Percentiles rank a stretch among this genome's conserved stretches.
phyloP scores from a whole-genome alignment of 2,113 vertebrate species.

The Pristiophorus japonicus region DNA sequence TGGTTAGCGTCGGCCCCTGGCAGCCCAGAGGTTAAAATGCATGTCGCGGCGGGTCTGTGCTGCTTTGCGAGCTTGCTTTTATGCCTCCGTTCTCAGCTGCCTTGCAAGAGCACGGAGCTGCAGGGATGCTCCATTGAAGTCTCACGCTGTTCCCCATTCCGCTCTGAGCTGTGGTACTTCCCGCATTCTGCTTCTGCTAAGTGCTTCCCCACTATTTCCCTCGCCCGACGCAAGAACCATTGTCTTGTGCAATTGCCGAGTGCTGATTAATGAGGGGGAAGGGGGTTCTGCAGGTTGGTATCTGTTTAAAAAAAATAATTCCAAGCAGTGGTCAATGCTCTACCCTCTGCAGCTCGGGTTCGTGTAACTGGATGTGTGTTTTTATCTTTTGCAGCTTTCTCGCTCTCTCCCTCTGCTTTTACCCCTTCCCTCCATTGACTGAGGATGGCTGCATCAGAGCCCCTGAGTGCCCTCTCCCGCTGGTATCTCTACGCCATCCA shows the following conservation, averaged over 20 bases:
- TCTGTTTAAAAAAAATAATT: constrained; percentile 32
- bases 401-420: constrained; percentile 39
- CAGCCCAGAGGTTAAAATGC: constrained; percentile 12
- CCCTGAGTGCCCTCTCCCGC: constrained; percentile 83
- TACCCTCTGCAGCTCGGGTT: background rate
- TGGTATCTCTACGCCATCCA: constrained; percentile 99
- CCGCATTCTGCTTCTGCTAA: constrained; percentile 31
- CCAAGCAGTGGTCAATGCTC: background rate
- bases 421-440: constrained; percentile 47
- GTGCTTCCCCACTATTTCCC: constrained; percentile 2
- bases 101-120: background rate
- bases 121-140: constrained; percentile 34
- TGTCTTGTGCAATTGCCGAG: background rate
- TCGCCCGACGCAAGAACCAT: constrained; percentile 7
- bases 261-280: background rate
- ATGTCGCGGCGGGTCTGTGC: background rate
- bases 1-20: background rate
- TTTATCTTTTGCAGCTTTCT: constrained; percentile 20
- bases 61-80: background rate
- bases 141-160: background rate
- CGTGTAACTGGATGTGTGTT: constrained; percentile 18
- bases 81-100: background rate
- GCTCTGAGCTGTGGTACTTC: constrained; percentile 30
- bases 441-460: constrained; percentile 64
- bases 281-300: constrained; percentile 4